Evolutionary conservation across 1,140 invertebrate genomes (phyloP), one percentile per base, ranked within the genome.

Genomic region (Psix sp.): DNA sequence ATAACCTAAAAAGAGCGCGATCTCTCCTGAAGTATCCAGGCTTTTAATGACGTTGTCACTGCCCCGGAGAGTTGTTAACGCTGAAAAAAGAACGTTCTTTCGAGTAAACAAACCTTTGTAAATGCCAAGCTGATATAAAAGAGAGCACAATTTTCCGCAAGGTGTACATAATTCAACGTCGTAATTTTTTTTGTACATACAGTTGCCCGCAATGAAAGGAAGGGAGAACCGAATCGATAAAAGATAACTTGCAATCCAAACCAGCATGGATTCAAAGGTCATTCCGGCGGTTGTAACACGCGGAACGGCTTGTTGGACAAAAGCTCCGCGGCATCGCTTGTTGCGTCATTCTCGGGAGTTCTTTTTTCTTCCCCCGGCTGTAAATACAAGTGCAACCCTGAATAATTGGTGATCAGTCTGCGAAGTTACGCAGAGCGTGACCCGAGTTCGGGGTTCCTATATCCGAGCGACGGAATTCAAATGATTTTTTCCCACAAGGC

Each of bases 61-160:
- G 29, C 59, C 13, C 20, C 46, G 54, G 52, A 29, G 29, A 60
- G 11, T 52, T 70, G 65, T 60, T 60, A 60, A 70, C 60, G 59
- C 18, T 18, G 7, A 29, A 29, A 29, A 29, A 29, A 29, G 11
- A 39, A 39, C 56, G 11, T 52, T 54, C 15, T 70, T 70, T 35
- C 24, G 9, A 17, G 11, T 52, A 46, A 59, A 38, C 7, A 33
- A 45, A 40, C 43, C 15, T 29, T 67, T 57, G 43, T 59, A 59
- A 67, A 57, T 59, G 45, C 39, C 54, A 67, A 59, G 29, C 38
- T 15, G 31, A 17, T 13, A 35, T 17, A 65, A 35, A 16, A 11
- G 36, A 36, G 38, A 39, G 6, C n/a, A n/a, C n/a, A n/a, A 17
- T 42, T 48, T 33, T 38, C 26, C 17, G 18, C 16, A 40, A 13